Conservation (phyloP, 2,888 invertebrate species). For the Synanthedon myopaeformis region DNA sequence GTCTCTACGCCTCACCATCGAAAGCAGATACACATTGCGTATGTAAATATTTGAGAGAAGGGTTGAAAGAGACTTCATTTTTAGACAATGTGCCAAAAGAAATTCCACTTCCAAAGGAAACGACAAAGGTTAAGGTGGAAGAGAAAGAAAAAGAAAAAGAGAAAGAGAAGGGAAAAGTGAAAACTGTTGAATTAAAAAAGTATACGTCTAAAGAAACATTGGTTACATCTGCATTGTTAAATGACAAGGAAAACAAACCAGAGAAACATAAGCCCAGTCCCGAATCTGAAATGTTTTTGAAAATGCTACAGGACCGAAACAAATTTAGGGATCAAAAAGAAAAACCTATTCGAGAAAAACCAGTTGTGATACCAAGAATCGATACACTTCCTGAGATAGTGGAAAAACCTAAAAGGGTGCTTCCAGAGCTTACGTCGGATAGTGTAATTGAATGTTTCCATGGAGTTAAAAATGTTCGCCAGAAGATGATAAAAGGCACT, state of each 20-base stretch:
- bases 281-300: slow-evolving; percentile 9
- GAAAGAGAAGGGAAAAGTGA: not conserved
- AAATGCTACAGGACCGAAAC: slow-evolving; percentile 12
- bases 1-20: not conserved
- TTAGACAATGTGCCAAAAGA: not conserved
- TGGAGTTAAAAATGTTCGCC: not conserved
- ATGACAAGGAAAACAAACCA: not conserved
- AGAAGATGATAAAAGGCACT: slow-evolving; percentile 20
- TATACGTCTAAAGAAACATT: not conserved
- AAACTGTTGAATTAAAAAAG: not conserved
- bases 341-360: not conserved
- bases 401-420: slow-evolving; percentile 9
- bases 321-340: slow-evolving; percentile 5
- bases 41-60: slow-evolving; percentile 15
- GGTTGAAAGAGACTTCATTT: not conserved
- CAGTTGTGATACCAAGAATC: not conserved
- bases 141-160: not conserved
- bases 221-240: not conserved
- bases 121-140: not conserved
- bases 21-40: slow-evolving; percentile 4
- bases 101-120: not conserved
- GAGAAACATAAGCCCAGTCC: slow-evolving; percentile 4
- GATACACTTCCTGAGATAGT: not conserved
- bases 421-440: slow-evolving; percentile 13
- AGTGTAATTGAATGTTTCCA: slow-evolving; percentile 18